Evolutionary conservation across 2,797 vertebrate genomes (phyloP), one percentile per base, ranked within the genome.

Genomic region (Syndactyla subalaris): DNA sequence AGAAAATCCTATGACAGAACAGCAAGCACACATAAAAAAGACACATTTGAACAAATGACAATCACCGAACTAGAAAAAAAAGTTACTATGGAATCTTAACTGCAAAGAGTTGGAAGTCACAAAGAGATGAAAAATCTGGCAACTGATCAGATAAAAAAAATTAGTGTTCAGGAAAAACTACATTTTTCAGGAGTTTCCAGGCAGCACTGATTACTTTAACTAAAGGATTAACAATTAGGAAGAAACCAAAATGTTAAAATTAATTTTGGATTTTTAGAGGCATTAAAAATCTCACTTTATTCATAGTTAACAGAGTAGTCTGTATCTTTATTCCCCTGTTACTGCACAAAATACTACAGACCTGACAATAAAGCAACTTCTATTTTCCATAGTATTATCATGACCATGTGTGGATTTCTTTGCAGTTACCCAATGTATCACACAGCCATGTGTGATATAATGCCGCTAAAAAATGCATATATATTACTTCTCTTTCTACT

Each of bases 371-470:
- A 81, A 73, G 10, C 1, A 4, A 83, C 20, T 24, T 14, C 14
- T 80, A 5, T 26, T 79, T 77, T 72, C 21, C 27, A 83, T 1
- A 70, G n/a, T 7, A 20, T 29, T 67, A 51, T 36, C 15, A 34
- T 8, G 8, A 52, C 22, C 2, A 3, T 9, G 62, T 9, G 7
- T 19, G 55, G 14, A 48, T 55, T 83, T 55, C 32, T 88, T 86
- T 38, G 24, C 36, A 59, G 30, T 38, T 62, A 80, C 9, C 5
- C 14, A 59, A 34, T 3, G 2, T 20, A 41, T 51, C 16, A 59
- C 36, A 58, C 0, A 59, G n/a, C 43, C 19, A 43, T 0, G 3
- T 0, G 4, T 10, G 51, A 51, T 10, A 26, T n/a, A 57, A 55
- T 18, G 72, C 3, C 38, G 62, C 11, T 61, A 45, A 80, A 65